These are phyloP conservation scores for Bathybates hornii DNA, from an alignment of 2,113 vertebrate species.

Conservation along the genomic window DNA sequence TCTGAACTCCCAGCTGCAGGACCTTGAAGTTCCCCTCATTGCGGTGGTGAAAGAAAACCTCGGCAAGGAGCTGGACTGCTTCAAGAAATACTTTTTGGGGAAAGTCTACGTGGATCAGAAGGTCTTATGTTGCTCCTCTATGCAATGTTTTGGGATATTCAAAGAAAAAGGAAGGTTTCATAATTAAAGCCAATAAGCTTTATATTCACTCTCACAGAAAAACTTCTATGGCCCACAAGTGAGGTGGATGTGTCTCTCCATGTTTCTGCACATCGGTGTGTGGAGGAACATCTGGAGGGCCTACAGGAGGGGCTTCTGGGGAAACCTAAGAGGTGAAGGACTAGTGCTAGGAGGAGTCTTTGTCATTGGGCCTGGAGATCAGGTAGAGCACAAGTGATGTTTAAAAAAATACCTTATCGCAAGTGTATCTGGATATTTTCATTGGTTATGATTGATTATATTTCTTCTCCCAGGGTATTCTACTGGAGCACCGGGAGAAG, in stretches of 20 bases:
- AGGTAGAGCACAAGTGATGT: constrained; percentile 70
- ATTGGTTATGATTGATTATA: background rate
- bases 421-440: background rate
- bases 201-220: constrained; percentile 66
- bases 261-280: constrained; percentile 80
- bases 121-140: constrained; percentile 58
- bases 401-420: background rate
- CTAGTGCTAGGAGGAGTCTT: constrained; percentile 90
- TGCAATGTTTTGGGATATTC: background rate
- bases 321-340: constrained; percentile 92
- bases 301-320: constrained; percentile 80
- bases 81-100: constrained; percentile 88
- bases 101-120: constrained; percentile 88
- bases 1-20: constrained; percentile 85
- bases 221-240: constrained; percentile 84
- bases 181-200: background rate
- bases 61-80: constrained; percentile 79
- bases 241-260: constrained; percentile 78
- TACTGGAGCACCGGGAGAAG: constrained; percentile 91
- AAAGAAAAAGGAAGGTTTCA: background rate
- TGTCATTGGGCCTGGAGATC: constrained; percentile 86
- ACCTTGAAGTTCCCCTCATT: constrained; percentile 86
- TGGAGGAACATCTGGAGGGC: constrained; percentile 89
- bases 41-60: constrained; percentile 91
- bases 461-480: constrained; percentile 76